These are phyloP conservation scores for Cryptocheilus praepositus DNA, from an alignment of 2,888 invertebrate species.

Conservation along the genomic window DNA sequence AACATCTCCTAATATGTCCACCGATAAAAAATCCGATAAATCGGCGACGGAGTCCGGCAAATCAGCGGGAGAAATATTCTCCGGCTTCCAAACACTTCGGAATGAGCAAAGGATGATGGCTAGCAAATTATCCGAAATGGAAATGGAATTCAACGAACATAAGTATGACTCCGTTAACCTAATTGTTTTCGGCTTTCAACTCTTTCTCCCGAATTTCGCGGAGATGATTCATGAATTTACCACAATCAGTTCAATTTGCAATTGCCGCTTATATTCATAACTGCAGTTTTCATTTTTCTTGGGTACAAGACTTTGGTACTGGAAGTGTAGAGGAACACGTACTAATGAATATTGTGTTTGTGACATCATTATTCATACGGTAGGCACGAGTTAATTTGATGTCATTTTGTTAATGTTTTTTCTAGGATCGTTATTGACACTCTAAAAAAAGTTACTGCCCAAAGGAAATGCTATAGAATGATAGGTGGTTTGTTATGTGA, in stretches of 20 bases:
- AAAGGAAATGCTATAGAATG: slow-evolving; percentile 93
- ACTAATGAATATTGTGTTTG: too few species aligned
- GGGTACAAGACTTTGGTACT: too few species aligned
- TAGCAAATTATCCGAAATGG: slow-evolving; percentile 92
- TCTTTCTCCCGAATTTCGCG: background rate
- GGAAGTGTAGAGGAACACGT: too few species aligned
- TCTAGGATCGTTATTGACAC: slow-evolving; percentile 95
- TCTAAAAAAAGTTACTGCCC: slow-evolving; percentile 87
- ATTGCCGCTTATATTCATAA: too few species aligned
- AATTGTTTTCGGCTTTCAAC: background rate
- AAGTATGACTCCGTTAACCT: slow-evolving; percentile 80
- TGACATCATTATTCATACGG: background rate
- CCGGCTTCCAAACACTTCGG: slow-evolving; percentile 90
- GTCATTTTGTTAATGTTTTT: slow-evolving; percentile 3
- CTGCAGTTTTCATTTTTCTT: too few species aligned
- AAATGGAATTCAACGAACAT: slow-evolving; percentile 96
- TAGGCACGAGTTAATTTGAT: too few species aligned
- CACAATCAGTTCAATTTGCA: too few species aligned
- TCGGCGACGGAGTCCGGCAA: slow-evolving; percentile 59
- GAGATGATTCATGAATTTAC: background rate
- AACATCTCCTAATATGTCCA: slow-evolving; percentile 69
- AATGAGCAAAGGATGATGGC: slow-evolving; percentile 91
- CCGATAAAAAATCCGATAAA: slow-evolving; percentile 66
- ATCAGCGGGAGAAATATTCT: slow-evolving; percentile 85
- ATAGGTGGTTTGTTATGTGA: slow-evolving; percentile 96